A percentile compares a stretch with the other conserved stretches of the same genome.
These are phyloP conservation scores for Zoanthus sansibaricus DNA, from an alignment of 92 coral and sea anemone species.

Conservation along the genomic window DNA sequence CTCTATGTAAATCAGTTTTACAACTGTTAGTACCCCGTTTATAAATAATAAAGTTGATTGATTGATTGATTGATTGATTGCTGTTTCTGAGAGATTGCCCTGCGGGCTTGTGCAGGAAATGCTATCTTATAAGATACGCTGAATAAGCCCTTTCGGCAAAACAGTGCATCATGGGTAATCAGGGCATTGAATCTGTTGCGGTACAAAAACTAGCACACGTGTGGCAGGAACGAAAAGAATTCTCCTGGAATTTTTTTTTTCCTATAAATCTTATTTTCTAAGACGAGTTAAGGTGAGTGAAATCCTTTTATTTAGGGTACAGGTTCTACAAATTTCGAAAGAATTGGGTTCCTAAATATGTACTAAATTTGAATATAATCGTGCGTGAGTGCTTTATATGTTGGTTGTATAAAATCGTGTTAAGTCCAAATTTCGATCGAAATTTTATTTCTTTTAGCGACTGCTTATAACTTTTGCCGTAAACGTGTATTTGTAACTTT, in stretches of 20 bases:
- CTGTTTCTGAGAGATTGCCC: no score
- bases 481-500: constrained; percentile 14
- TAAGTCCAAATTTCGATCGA: constrained; percentile 16
- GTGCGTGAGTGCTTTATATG: neutral
- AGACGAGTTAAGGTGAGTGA: constrained; percentile 12
- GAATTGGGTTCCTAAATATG: no score
- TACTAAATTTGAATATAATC: neutral
- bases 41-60: no score
- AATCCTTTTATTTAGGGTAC: neutral
- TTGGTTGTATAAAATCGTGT: constrained; percentile 1
- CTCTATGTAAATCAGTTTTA: no score
- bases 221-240: neutral
- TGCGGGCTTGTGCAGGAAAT: no score
- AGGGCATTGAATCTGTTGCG: constrained; percentile 6
- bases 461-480: constrained; percentile 10
- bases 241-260: constrained; percentile 4
- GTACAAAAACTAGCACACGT: neutral
- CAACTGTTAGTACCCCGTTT: no score
- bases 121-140: no score
- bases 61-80: no score
- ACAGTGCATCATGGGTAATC: constrained; percentile 12
- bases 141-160: neutral
- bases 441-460: constrained; percentile 21
- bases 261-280: neutral
- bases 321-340: no score